phyloP scores from a whole-genome alignment of 2,113 vertebrate species.

The Phrynocephalus versicolor region DNA sequence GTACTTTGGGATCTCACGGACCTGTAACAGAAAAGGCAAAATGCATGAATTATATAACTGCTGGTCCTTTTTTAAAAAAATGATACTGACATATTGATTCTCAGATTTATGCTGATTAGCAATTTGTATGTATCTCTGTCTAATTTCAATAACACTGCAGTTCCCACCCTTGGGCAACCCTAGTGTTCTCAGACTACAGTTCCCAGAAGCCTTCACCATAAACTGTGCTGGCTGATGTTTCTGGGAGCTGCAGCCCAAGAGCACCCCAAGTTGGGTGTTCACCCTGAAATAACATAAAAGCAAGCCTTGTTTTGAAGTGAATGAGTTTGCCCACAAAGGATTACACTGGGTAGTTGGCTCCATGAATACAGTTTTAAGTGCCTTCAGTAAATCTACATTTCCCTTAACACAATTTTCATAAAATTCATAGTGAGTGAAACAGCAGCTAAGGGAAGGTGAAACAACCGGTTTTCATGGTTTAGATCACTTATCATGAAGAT shows the following conservation, averaged over 20 bases:
- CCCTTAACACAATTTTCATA: constrained; percentile 39
- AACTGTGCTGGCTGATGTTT: no score
- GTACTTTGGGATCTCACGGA: no score
- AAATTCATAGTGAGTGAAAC: constrained; percentile 3
- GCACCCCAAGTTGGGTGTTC: no score
- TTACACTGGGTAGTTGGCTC: constrained; percentile 8
- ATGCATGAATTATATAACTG: no score
- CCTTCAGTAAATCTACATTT: constrained; percentile 51
- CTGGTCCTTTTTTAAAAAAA: no score
- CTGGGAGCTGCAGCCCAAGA: no score
- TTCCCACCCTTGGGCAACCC: no score
- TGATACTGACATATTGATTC: background rate
- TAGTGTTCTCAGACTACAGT: no score
- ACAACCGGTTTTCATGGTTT: constrained; percentile 17
- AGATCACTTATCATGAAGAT: constrained; percentile 4
- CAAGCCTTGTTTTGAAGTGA: constrained; percentile 27
- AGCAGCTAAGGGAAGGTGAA: background rate
- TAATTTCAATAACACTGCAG: background rate
- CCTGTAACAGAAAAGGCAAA: no score
- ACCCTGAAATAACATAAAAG: background rate
- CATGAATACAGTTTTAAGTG: constrained; percentile 23
- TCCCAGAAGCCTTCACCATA: no score
- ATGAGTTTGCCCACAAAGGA: background rate
- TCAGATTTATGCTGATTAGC: background rate
- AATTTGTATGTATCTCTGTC: background rate